These are phyloP conservation scores for Apocrypta bakeri DNA, from an alignment of 1,140 invertebrate genomes.

Conservation along the genomic window DNA sequence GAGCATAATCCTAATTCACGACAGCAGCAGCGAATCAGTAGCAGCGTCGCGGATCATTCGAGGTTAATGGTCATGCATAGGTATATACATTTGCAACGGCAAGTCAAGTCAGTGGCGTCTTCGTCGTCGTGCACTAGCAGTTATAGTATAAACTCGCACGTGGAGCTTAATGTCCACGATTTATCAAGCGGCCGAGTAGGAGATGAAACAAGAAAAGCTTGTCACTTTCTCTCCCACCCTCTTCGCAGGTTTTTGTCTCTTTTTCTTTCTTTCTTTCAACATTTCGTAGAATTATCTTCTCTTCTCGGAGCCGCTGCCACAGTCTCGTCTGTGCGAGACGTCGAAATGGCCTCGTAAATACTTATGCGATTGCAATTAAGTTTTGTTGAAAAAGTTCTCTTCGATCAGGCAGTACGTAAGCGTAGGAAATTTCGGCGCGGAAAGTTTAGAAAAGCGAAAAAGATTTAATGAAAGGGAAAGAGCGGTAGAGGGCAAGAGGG, in stretches of 20 bases:
- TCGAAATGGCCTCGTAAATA: slow-evolving; percentile 40
- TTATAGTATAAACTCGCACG: slow-evolving; percentile 2
- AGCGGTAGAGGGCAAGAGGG: neutral
- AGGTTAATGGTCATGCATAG: slow-evolving; percentile 58
- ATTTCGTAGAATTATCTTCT: slow-evolving; percentile 36
- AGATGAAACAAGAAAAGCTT: slow-evolving; percentile 63
- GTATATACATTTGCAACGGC: slow-evolving; percentile 45
- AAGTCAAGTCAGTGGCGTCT: neutral
- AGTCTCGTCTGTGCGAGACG: slow-evolving; percentile 39
- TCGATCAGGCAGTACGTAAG: neutral
- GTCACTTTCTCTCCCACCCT: slow-evolving; percentile 43
- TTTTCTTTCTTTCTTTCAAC: neutral
- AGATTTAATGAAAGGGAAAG: neutral
- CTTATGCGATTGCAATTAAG: slow-evolving; percentile 5
- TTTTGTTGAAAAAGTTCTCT: slow-evolving; percentile 21
- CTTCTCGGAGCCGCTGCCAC: slow-evolving; percentile 2
- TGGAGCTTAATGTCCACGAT: slow-evolving; percentile 63
- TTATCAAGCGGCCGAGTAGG: slow-evolving; percentile 60
- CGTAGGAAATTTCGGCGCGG: neutral
- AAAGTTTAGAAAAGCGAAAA: neutral
- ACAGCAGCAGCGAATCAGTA: slow-evolving; percentile 3
- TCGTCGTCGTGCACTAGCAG: neutral
- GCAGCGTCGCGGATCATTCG: slow-evolving; percentile 47
- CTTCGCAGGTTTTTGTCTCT: no score
- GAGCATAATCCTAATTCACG: slow-evolving; percentile 24